These are phyloP conservation scores for Brachionus asplanchnoidis DNA, from an alignment of 1,140 invertebrate species.

Conservation along the genomic window DNA sequence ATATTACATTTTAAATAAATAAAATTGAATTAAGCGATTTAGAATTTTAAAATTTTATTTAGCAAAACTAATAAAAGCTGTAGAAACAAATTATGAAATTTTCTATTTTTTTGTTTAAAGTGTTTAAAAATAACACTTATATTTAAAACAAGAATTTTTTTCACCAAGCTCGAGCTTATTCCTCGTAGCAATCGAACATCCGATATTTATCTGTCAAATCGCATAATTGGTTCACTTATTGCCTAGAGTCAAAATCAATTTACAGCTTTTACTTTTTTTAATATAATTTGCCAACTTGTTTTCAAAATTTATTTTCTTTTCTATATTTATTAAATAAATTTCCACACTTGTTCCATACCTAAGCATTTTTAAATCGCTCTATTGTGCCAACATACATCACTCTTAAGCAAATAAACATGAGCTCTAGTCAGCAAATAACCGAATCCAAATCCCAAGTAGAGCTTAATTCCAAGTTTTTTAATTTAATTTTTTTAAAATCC, in stretches of 20 bases:
- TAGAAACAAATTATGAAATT: slow-evolving; percentile 21
- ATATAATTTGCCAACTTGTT: not conserved
- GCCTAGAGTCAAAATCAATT: not conserved
- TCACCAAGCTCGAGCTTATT: not conserved
- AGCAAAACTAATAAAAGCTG: not conserved
- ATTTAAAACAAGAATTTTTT: not conserved
- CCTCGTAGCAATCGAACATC: not conserved
- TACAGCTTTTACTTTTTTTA: not conserved
- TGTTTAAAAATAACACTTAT: not conserved
- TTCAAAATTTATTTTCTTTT: not conserved
- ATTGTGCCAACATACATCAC: not conserved
- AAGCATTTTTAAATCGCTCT: not conserved
- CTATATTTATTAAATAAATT: not conserved
- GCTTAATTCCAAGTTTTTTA: not conserved
- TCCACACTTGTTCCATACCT: not conserved
- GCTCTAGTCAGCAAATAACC: not conserved
- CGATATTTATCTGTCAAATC: not conserved
- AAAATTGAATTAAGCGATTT: slow-evolving; percentile 19
- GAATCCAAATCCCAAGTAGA: not conserved
- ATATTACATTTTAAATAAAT: not conserved
- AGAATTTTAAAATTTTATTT: not conserved
- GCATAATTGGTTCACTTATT: not conserved
- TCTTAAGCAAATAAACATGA: slow-evolving; percentile 12
- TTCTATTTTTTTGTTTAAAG: not conserved
- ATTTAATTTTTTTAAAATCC: slow-evolving; percentile 22